Evolutionary conservation across 2,888 invertebrate genomes (phyloP), one percentile per base, ranked within the genome.

Genomic region (Alentia gelatinosa): DNA sequence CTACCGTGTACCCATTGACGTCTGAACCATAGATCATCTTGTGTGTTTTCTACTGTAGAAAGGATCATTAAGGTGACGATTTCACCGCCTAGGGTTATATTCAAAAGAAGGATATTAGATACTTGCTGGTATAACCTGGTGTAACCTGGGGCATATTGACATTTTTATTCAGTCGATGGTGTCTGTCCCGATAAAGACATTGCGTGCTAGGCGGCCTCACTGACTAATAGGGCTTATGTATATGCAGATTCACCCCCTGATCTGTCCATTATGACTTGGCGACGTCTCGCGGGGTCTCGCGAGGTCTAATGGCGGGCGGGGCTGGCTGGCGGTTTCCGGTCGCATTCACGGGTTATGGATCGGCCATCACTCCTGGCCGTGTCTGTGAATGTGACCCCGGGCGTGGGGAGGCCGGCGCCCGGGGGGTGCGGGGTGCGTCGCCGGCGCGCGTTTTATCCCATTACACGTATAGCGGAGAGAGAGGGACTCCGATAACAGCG

Each of bases 161-260:
- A n/a, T n/a, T n/a, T n/a, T n/a, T n/a, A n/a, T n/a, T n/a, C 56
- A 56, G 56, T 56, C 19, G 3, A 19, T 56, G 23, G 56, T 12
- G 3, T 19, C 56, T 12, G 12, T 56, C 23, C 23, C 56, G 19
- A 56, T 56, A 56, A 56, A 56, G 56, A 56, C 19, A 74, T 26
- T 33, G 74, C 33, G 74, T 26, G 33, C 74, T 26, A 30, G 74
- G 74, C 74, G 30, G 30, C 74, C 74, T 15, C 3, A 33, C 15
- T 33, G 74, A 33, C 74, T 74, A 74, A 74, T 74, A 74, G 33
- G 74, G n/a, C 3, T 74, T 74, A 74, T 74, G 74, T 74, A 74
- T 74, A 74, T 74, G 74, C 74, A 74, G 74, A 74, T 74, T 74
- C 12, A 33, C 30, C 74, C 15, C 30, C 74, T n/a, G 30, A 74